Evolutionary conservation across 2,888 invertebrate genomes (phyloP).

Genomic region (Bedellia somnulentella): DNA sequence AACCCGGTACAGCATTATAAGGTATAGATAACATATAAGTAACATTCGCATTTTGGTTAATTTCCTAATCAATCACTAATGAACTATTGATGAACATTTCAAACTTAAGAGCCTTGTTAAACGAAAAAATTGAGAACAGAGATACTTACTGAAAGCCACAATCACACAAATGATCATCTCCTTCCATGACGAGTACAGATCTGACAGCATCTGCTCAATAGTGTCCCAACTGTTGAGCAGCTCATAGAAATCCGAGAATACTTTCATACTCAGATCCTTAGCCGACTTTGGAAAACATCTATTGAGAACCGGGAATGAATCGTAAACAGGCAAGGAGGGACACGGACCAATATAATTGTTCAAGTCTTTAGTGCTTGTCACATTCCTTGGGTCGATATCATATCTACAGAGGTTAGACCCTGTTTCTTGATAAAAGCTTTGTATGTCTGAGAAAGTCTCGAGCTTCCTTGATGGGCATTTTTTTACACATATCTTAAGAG

Average conservation of each 20-base stretch:
- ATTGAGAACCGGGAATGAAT: conserved; percentile 78
- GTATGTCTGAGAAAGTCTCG: conserved; percentile 65
- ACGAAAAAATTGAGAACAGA: too few relatives aligned
- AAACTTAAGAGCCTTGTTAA: too few relatives aligned
- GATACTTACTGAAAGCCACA: conserved; percentile 75
- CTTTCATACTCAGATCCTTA: conserved; percentile 64
- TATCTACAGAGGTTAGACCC: conserved; percentile 79
- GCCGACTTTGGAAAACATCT: conserved; percentile 82
- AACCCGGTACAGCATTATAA: too few relatives aligned
- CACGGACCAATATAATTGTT: conserved; percentile 70
- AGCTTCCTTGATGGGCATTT: conserved; percentile 77
- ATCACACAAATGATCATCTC: conserved; percentile 80
- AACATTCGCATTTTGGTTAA: too few relatives aligned
- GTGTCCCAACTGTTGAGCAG: conserved; percentile 87
- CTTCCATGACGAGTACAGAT: conserved; percentile 86
- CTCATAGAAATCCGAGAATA: conserved; percentile 74
- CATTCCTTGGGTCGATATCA: conserved; percentile 61
- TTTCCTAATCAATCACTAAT: too few relatives aligned
- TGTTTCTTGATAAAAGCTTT: conserved; percentile 70
- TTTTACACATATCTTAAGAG: conserved; percentile 87
- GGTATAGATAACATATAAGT: too few relatives aligned
- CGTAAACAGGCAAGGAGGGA: conserved; percentile 76
- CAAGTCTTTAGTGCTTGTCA: conserved; percentile 35
- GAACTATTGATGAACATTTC: too few relatives aligned
- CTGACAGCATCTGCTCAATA: conserved; percentile 84